These are phyloP conservation scores for Spilosoma lubricipeda DNA, from an alignment of 2,888 invertebrate species.

Conservation along the genomic window DNA sequence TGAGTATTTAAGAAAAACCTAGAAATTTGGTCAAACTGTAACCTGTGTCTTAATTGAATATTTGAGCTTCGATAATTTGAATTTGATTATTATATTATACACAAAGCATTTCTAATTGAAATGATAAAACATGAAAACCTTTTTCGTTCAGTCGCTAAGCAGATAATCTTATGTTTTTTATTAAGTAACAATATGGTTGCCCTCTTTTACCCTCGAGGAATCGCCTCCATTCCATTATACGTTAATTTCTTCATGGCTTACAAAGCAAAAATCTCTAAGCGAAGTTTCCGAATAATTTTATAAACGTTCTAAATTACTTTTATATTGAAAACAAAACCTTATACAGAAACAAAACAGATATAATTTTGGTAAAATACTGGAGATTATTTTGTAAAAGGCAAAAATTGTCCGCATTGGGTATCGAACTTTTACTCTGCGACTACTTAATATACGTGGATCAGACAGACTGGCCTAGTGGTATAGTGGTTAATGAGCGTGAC, in stretches of 20 bases:
- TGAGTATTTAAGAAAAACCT: no score
- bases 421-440: not conserved
- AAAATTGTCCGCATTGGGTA: not conserved
- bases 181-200: not conserved
- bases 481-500: no score
- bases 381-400: not conserved
- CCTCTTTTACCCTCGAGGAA: not conserved
- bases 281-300: not conserved
- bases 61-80: no score
- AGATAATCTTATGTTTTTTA: not conserved
- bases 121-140: not conserved
- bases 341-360: not conserved
- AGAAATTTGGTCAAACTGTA: no score
- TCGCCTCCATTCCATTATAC: not conserved
- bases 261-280: not conserved
- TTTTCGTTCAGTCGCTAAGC: not conserved
- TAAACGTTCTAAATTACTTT: slow-evolving; percentile 1
- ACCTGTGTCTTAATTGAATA: no score
- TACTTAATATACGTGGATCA: not conserved
- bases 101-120: no score
- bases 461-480: not conserved
- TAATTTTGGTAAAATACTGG: not conserved
- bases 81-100: no score
- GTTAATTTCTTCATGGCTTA: slow-evolving; percentile 3
- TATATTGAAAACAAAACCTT: not conserved